Evolutionary conservation across 64 coral and sea anemone species (phyloP), one percentile per base, ranked within the genome.

Genomic region (Actinia tenebrosa): DNA sequence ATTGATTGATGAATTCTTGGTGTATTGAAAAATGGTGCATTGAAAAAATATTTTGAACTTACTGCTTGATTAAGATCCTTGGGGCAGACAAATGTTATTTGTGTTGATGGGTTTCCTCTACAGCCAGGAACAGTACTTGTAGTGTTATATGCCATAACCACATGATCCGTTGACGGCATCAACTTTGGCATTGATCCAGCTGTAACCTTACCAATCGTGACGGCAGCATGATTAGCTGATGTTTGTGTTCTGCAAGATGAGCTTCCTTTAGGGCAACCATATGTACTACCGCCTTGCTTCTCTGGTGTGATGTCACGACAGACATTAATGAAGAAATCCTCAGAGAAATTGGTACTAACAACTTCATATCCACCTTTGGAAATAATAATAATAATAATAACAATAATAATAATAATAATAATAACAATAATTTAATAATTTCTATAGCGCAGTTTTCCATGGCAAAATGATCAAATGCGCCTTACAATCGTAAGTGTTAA

Each of bases 251-350:
- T 86, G 56, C 94, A 96, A 45, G 89, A 80, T 2, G 94, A 83
- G 26, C 87, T 64, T 46, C 91, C 88, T 11, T 26, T 23, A 66
- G 89, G 92, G 18, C 95, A 98, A 60, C 54, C 84, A 68, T 52
- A 59, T 18, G 68, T 92, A 60, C 80, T 91, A 13, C 69, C 25
- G 1, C 14, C 44, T 54, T 75, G 7, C 3, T 75, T 86, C 22
- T 71, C 43, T 18, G 84, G 62, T 53, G 83, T 98, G 52, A 98
- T 98, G 23, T 94, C 95, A 71, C 92, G 47, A 66, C 95, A 98
- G 6, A 98, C 90, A 58, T 98, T 98, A 66, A 98, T 98, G 58
- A 84, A 75, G 81, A 98, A 91, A 56, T 90, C 90, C 88, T 91
- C 87, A 8, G 52, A 68, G 64, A 16, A 27, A 58, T 69, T 90